Conservation (phyloP, 1,140 invertebrate species). For the Ganaspis sp. region DNA sequence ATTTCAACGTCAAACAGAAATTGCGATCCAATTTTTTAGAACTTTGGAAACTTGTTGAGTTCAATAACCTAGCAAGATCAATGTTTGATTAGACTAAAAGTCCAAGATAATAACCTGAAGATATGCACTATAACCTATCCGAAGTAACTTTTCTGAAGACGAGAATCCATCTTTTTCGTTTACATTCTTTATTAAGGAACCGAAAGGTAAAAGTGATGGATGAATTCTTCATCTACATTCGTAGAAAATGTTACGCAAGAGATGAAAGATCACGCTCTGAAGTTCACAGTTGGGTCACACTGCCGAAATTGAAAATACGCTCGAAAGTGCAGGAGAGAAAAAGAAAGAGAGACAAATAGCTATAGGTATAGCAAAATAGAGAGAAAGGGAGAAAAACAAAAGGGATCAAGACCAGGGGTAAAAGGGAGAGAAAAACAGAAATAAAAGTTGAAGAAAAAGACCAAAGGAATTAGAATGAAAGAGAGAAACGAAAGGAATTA, state of each 20-base stretch:
- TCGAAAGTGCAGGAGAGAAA: constrained; percentile 3
- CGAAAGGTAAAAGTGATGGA: neutral
- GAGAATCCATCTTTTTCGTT: neutral
- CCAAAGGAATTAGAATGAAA: constrained; percentile 1
- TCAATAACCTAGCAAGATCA: too few species aligned
- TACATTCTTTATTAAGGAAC: neutral
- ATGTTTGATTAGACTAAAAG: too few species aligned
- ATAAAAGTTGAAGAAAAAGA: too few species aligned
- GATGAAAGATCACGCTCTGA: neutral
- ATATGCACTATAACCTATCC: constrained; percentile 51
- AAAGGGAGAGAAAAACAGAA: constrained; percentile 25
- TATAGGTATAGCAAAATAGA: too few species aligned
- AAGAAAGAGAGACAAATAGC: neutral
- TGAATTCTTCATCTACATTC: neutral
- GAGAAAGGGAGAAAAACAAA: neutral
- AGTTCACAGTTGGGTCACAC: constrained; percentile 1
- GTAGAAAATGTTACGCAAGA: constrained; percentile 6
- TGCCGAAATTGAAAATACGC: constrained; percentile 9
- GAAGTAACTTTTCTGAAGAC: constrained; percentile 34
- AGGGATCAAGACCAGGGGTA: too few species aligned
- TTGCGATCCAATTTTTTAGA: too few species aligned
- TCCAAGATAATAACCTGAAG: too few species aligned
- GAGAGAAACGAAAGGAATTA: constrained; percentile 9
- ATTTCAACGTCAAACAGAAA: too few species aligned
- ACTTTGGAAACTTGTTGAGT: too few species aligned